These are phyloP conservation scores for Ophthalmolycus amberensis DNA, from an alignment of 2,113 vertebrate species.

Conservation along the genomic window DNA sequence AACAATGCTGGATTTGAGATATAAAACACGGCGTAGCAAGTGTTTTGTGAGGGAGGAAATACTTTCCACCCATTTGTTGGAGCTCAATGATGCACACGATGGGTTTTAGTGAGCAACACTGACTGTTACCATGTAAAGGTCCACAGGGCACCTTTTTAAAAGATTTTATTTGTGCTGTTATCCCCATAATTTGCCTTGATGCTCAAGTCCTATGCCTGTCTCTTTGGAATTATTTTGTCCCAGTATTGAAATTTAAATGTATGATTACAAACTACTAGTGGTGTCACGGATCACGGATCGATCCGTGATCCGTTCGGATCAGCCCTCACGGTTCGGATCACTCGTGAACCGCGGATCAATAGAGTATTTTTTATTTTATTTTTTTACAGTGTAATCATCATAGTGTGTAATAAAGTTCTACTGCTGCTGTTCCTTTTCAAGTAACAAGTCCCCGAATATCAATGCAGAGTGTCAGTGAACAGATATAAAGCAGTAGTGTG, in stretches of 20 bases:
- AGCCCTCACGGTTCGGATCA: too few species aligned
- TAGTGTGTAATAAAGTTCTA: too few species aligned
- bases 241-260: slow-evolving; percentile 19
- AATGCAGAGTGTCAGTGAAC: too few species aligned
- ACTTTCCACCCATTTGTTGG: neutral
- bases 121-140: slow-evolving; percentile 3
- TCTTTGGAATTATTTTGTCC: slow-evolving; percentile 43
- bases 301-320: too few species aligned
- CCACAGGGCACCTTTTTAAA: slow-evolving; percentile 3
- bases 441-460: too few species aligned
- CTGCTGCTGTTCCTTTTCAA: too few species aligned
- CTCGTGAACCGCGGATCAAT: too few species aligned
- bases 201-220: slow-evolving; percentile 14
- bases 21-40: neutral
- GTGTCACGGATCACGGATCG: too few species aligned
- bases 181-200: slow-evolving; percentile 23
- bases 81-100: neutral
- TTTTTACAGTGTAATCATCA: too few species aligned
- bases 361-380: too few species aligned
- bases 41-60: neutral
- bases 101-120: neutral
- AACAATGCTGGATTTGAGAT: neutral
- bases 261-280: neutral
- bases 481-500: too few species aligned
- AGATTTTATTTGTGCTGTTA: slow-evolving; percentile 1